Evolutionary conservation across 2,888 invertebrate genomes (phyloP).

Genomic region (Microctonus aethiopoides): DNA sequence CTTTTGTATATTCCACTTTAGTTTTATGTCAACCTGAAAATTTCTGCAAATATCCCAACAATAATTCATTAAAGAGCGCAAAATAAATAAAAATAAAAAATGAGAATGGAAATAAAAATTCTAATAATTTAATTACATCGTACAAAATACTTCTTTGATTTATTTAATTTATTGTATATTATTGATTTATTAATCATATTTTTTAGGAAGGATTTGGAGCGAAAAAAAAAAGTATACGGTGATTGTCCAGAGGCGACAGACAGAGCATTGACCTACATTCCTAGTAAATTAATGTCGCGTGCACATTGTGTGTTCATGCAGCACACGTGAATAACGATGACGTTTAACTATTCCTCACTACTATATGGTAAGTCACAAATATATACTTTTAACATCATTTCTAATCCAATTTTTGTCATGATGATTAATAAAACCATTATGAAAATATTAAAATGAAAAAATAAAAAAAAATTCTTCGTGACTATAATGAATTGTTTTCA

Average conservation of each 20-base stretch:
- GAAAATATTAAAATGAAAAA: neutral
- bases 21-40: neutral
- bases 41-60: neutral
- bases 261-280: slow-evolving; percentile 30
- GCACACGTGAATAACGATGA: neutral
- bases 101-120: neutral
- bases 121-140: neutral
- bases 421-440: neutral
- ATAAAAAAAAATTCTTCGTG: neutral
- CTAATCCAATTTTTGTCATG: slow-evolving; percentile 2
- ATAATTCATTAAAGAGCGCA: neutral
- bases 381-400: slow-evolving; percentile 15
- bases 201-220: neutral
- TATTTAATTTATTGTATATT: no score
- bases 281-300: slow-evolving; percentile 25
- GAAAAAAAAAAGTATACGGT: neutral
- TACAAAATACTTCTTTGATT: no score
- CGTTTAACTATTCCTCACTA: slow-evolving; percentile 13
- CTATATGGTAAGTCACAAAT: neutral
- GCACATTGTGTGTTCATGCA: slow-evolving; percentile 7
- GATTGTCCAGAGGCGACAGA: neutral
- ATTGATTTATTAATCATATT: no score
- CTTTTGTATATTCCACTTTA: neutral
- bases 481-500: neutral
- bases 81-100: neutral